Conservation (phyloP, 2,888 invertebrate genomes). For the Bellardia bayeri region DNA sequence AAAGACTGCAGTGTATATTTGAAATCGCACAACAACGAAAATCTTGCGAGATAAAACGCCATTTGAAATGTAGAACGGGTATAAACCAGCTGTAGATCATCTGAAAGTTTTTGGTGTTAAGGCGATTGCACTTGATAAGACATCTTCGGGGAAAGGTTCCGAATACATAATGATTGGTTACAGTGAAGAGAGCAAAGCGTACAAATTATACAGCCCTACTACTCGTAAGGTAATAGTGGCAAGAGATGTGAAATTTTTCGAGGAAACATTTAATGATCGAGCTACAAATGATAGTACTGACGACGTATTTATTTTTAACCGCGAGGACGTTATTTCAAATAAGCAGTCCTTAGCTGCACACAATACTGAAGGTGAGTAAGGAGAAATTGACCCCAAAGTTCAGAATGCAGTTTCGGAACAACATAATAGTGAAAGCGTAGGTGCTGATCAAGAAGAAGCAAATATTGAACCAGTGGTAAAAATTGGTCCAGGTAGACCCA, state of each 20-base stretch:
- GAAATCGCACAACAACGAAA: slow-evolving; percentile 45
- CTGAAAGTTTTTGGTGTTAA: slow-evolving; percentile 52
- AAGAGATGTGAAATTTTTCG: slow-evolving; percentile 61
- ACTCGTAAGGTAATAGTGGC: slow-evolving; percentile 43
- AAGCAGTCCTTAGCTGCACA: neutral
- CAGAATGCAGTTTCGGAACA: neutral
- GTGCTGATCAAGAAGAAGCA: slow-evolving; percentile 15
- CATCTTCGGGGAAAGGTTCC: slow-evolving; percentile 48
- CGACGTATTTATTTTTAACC: neutral
- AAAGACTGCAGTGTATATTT: slow-evolving; percentile 36
- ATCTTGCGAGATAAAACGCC: slow-evolving; percentile 51
- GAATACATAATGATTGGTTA: slow-evolving; percentile 64
- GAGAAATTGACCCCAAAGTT: neutral
- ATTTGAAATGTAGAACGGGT: slow-evolving; percentile 49
- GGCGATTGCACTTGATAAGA: slow-evolving; percentile 61
- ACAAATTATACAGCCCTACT: slow-evolving; percentile 47
- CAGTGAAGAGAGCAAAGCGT: slow-evolving; percentile 59
- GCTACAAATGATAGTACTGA: neutral
- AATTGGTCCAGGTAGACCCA: slow-evolving; percentile 68
- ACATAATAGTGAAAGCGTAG: neutral
- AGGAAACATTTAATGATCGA: neutral
- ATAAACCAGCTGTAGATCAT: slow-evolving; percentile 52
- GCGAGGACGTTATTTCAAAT: neutral
- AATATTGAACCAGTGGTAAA: neutral
- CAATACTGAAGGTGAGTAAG: neutral